Percentiles rank a stretch among this genome's conserved stretches.
Evolutionary conservation across 2,113 vertebrate genomes (phyloP).

Genomic region (Acanthisitta chloris): DNA sequence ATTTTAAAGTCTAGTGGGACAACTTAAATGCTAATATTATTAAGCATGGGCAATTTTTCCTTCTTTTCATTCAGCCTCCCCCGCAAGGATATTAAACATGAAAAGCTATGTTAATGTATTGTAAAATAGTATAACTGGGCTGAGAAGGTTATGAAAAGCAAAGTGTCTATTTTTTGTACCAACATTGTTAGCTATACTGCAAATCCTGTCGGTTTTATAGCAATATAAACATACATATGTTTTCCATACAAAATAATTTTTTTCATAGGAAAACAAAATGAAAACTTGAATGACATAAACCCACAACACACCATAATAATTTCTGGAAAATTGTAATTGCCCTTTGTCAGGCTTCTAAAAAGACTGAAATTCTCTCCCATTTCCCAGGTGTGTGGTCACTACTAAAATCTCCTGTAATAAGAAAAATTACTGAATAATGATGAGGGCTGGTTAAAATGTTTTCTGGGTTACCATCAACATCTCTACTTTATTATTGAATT

Average conservation of each 20-base stretch:
- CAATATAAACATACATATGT: neutral
- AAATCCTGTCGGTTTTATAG: neutral
- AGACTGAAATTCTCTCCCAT: neutral
- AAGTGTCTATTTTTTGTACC: neutral
- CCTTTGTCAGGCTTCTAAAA: neutral
- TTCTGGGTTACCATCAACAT: neutral
- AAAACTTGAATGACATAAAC: neutral
- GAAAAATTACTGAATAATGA: neutral
- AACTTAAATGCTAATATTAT: slow-evolving; percentile 47
- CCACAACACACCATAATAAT: neutral
- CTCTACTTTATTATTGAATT: neutral
- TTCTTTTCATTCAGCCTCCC: slow-evolving; percentile 39
- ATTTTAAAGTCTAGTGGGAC: slow-evolving; percentile 39
- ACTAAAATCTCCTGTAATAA: neutral
- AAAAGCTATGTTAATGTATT: slow-evolving; percentile 42
- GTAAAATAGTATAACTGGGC: neutral
- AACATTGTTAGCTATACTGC: neutral
- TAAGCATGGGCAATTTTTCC: slow-evolving; percentile 34
- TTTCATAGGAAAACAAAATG: neutral
- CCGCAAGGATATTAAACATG: slow-evolving; percentile 40
- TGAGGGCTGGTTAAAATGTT: neutral
- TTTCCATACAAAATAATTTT: neutral
- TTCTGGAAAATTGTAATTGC: neutral
- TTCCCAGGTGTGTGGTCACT: neutral
- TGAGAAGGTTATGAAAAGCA: neutral